Evolutionary conservation across 2,888 invertebrate genomes (phyloP), one percentile per base, ranked within the genome.

Genomic region (Eupithecia centaureata): DNA sequence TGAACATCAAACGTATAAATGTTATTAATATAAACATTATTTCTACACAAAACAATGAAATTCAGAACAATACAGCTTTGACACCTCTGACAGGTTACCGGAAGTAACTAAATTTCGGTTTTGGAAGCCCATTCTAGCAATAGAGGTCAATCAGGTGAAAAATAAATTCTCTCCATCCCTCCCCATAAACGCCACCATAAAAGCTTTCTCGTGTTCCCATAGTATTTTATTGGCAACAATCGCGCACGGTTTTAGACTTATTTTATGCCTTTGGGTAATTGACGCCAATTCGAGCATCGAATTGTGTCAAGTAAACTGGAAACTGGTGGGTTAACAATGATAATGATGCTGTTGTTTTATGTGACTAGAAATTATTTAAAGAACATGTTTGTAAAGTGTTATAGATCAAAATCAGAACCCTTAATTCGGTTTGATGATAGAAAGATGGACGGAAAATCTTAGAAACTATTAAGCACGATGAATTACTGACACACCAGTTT

Each of bases 121-220:
- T 33, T 33, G 13, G 42, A 1, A 8, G 12, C 18, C 18, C 18
- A 42, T 22, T 18, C 47, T 25, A 27, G 5, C 27, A 12, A 4
- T 4, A 22, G 30, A 32, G 57, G 32, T 57, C 54, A 56, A 56
- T 56, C 13, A 56, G 57, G 32, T 57, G 33, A 33, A 30, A 57
- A 57, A 30, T 57, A 51, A 25, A 30, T 32, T 33, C 32, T 25
- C 63, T 58, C 59, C 66, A 60, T 67, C 68, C 54, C 68, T 63
- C 68, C 59, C 68, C 59, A 74, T 75, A 74, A 73, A 71, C 58
- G 74, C 56, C 70, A 58, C 75, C 73, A 74, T 76, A 76, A 76
- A 76, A 71, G 75, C 75, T 63, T 74, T 76, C 72, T 72, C 75
- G 58, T 76, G 74, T 76, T 74, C 72, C 75, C 71, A 76, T 76